Conservation (phyloP, 2,113 vertebrate genomes). For the Carassius carassius region DNA sequence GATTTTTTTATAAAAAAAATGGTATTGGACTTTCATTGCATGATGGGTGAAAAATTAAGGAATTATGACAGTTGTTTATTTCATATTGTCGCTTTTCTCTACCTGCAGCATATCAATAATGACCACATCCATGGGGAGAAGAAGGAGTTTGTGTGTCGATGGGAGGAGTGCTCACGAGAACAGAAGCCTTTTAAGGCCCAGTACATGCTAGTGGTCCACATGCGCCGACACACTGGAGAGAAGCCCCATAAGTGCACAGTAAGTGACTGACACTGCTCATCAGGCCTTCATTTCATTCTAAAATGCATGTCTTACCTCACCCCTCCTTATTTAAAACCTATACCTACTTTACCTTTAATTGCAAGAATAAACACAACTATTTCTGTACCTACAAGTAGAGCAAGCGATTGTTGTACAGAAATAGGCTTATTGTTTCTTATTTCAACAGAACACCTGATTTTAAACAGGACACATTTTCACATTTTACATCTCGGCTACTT, state of each 20-base stretch:
- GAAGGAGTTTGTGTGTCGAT: conserved; percentile 98
- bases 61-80: conserved; percentile 48
- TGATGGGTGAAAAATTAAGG: conserved; percentile 39
- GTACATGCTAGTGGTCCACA: conserved; percentile 99
- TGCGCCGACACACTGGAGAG: conserved; percentile 95
- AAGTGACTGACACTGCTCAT: conserved; percentile 63
- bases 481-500: conserved; percentile 15
- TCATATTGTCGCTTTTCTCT: conserved; percentile 26
- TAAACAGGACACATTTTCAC: conserved; percentile 15
- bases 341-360: not conserved
- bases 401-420: not conserved
- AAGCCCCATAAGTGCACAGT: conserved; percentile 99
- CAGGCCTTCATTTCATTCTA: not conserved
- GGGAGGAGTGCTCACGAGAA: conserved; percentile 94
- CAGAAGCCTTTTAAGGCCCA: conserved; percentile 99
- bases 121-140: conserved; percentile 99
- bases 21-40: not conserved
- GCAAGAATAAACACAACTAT: not conserved
- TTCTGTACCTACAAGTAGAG: conserved; percentile 18
- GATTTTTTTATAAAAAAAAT: too few relatives aligned
- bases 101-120: conserved; percentile 93
- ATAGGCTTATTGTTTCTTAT: conserved; percentile 19
- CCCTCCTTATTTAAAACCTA: not conserved
- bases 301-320: not conserved
- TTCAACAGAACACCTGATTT: conserved; percentile 5